Evolutionary conservation across 2,888 invertebrate species (phyloP), one percentile per base, ranked within the genome.

Genomic region (Oscheius sp.): DNA sequence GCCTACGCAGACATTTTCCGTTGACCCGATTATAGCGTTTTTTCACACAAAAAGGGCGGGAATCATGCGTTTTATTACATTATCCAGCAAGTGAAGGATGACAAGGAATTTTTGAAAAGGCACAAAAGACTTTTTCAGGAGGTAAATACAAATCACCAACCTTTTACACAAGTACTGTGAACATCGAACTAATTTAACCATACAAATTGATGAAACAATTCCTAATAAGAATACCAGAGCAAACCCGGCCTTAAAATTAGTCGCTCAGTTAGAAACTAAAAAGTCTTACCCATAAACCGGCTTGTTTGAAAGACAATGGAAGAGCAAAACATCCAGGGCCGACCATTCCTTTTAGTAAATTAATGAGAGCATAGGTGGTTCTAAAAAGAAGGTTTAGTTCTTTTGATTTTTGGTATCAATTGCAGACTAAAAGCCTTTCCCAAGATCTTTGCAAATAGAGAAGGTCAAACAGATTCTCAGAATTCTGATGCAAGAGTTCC

Each of bases 241-340:
- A 5, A 85, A 68, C 0, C 80, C 85, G 20, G 80, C 78, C 84
- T 84, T 39, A 20, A 53, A 65, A 39, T 12, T 2, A 46, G 20
- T 15, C 12, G 17, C 8, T 15, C 6, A 15, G 5, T n/a, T 45
- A 6, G 8, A 45, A n/a, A n/a, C n/a, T n/a, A n/a, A n/a, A n/a
- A n/a, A n/a, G n/a, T n/a, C 73, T 69, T 58, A 76, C 77, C 79
- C 81, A 70, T 23, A 79, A 75, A 25, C 83, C 84, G 23, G 83
- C 81, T 66, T 83, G 82, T 72, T 84, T 83, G 63, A 84, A 81
- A 0, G 84, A 84, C 25, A 84, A 61, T n/a, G 84, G 84, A 20
- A 84, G 74, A 4, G 81, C 76, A 53, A 84, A 75, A 69, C 84
- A 84, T 17, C 84, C 84, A 1, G 84, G 83, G 3, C 84, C 84